These are phyloP conservation scores for Meliscaeva auricollis DNA, from an alignment of 2,888 invertebrate genomes.

Conservation along the genomic window DNA sequence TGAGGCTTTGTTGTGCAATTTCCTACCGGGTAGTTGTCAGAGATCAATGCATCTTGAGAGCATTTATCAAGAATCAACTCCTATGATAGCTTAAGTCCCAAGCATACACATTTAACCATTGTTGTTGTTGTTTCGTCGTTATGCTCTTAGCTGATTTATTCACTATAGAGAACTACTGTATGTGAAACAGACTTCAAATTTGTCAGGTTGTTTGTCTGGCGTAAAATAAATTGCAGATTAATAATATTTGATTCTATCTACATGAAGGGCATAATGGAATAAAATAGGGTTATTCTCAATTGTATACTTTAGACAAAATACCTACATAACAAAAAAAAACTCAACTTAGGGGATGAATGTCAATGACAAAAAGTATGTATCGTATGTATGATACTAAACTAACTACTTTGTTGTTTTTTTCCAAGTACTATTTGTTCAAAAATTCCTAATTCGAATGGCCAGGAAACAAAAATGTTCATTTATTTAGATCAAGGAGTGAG, in stretches of 20 bases:
- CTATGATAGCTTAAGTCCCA: neutral
- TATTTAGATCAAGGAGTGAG: too few relatives aligned
- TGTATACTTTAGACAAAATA: neutral
- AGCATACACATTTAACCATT: neutral
- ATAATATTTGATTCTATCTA: neutral
- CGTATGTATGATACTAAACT: neutral
- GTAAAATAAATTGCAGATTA: neutral
- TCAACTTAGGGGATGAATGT: constrained; percentile 11
- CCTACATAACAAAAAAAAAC: neutral
- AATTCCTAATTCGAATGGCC: too few relatives aligned
- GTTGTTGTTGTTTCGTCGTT: neutral
- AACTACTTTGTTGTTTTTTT: neutral
- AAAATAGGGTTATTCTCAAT: neutral
- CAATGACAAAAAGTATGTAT: neutral
- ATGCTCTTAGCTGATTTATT: neutral
- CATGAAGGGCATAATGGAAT: constrained; percentile 7
- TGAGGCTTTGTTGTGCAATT: constrained; percentile 13
- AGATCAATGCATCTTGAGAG: constrained; percentile 50
- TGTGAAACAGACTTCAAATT: constrained; percentile 16
- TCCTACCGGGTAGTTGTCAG: too few relatives aligned
- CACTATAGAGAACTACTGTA: neutral
- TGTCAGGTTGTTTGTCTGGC: constrained; percentile 44
- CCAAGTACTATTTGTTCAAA: too few relatives aligned
- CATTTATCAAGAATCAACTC: constrained; percentile 56
- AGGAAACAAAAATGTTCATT: too few relatives aligned